phyloP scores from a whole-genome alignment of 2,113 vertebrate genomes.

The Lepisosteus oculatus region DNA sequence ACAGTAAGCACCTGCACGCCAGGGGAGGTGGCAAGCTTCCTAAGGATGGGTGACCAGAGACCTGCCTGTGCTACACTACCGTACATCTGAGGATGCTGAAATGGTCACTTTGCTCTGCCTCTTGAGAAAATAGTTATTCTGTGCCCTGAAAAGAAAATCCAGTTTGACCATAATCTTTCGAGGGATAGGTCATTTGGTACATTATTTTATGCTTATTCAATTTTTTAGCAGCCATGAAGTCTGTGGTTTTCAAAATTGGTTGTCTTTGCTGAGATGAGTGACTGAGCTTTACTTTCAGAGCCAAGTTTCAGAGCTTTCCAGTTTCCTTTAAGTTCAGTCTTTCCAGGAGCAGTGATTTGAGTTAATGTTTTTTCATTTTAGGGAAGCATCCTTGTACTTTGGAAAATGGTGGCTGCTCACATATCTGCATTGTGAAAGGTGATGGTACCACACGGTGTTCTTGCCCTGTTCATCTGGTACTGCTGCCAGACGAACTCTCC shows the following conservation, averaged over 20 bases:
- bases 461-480: conserved; percentile 88
- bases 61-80: neutral
- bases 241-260: neutral
- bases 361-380: conserved; percentile 42
- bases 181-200: neutral
- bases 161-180: neutral
- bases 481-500: conserved; percentile 90
- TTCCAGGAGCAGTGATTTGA: no score
- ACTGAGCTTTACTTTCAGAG: no score
- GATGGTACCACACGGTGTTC: conserved; percentile 94
- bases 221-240: neutral
- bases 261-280: no score
- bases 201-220: no score
- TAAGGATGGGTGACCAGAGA: neutral
- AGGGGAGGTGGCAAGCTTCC: neutral
- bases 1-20: conserved; percentile 70
- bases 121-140: no score
- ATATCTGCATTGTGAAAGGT: conserved; percentile 94
- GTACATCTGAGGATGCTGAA: no score
- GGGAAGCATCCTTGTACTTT: conserved; percentile 90
- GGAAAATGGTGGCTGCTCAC: conserved; percentile 93
- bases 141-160: neutral
- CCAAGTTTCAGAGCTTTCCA: no score
- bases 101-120: no score
- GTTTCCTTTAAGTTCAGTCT: no score